Evolutionary conservation across 2,797 vertebrate genomes (phyloP), one percentile per base, ranked within the genome.

Genomic region (Manis javanica): DNA sequence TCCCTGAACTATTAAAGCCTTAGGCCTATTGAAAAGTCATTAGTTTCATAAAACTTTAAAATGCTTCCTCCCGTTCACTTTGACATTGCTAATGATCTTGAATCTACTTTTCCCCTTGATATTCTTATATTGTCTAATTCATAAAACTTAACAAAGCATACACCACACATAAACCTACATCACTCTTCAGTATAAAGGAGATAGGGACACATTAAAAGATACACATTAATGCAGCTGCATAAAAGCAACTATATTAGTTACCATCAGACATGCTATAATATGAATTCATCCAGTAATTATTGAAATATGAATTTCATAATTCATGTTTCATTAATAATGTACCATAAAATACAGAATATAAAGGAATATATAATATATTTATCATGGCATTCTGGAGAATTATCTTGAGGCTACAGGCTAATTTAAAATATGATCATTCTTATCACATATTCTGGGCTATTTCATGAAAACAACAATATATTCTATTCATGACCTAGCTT

Each of bases 361-460:
- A 93, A 90, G 26, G 12, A 87, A 95, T 90, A 69, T 89, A 11
- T 93, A 55, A 86, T 92, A 46, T 88, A 91, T 75, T 95, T 96
- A 91, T 71, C 90, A 51, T 94, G 83, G 53, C 55, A 91, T 96
- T 92, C 49, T 66, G 37, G 59, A 93, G 59, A 97, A 90, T 86
- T 96, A 92, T 95, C 88, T 96, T 84, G 82, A 95, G 71, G 95
- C 75, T 91, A 87, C 11, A 84, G n/a, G 74, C 13, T 96, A 96
- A 88, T 96, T 95, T 95, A 97, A 97, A 97, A 94, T 97, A 95
- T 51, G 1, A 82, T 91, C 0, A 6, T n/a, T 84, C n/a, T 96
- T 96, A 89, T 87, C 51, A 94, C 68, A 74, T 13, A 83, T 93
- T 96, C 66, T 69, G 9, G 39, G 24, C 55, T 84, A 72, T 82